Conservation (phyloP, 2,797 vertebrate genomes). For the Melanogrammus aeglefinus region DNA sequence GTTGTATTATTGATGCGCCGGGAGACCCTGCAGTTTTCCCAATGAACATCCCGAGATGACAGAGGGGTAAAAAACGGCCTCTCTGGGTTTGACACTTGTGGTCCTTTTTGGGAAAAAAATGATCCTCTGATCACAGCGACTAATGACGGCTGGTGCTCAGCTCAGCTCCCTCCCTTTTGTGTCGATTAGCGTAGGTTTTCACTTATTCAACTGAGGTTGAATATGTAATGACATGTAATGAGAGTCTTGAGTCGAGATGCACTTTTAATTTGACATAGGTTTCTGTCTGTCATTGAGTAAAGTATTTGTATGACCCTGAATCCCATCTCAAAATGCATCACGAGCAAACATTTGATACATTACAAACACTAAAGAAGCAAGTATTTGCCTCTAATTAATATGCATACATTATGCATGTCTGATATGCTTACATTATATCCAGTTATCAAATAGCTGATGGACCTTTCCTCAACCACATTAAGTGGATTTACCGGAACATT, state of each 20-base stretch:
- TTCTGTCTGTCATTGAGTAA: not conserved
- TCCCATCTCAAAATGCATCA: not conserved
- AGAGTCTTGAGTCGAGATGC: not conserved
- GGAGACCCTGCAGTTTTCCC: conserved; percentile 3
- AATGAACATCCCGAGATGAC: conserved; percentile 13
- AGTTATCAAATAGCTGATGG: not conserved
- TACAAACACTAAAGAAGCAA: not conserved
- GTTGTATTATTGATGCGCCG: conserved; percentile 11
- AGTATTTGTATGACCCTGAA: not conserved
- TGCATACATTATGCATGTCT: not conserved
- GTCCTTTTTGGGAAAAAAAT: not conserved
- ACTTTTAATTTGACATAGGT: not conserved
- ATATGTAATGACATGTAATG: too few species aligned
- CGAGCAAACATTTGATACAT: too few species aligned
- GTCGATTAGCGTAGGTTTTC: not conserved
- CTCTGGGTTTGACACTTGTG: not conserved
- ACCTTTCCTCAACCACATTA: conserved; percentile 15
- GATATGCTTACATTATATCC: not conserved
- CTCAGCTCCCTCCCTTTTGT: not conserved
- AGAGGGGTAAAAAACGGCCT: conserved; percentile 19
- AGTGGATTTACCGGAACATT: conserved; percentile 22
- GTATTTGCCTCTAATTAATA: not conserved
- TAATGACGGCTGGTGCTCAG: not conserved
- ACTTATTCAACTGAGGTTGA: not conserved
- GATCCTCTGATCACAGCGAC: conserved; percentile 6